phyloP scores from a whole-genome alignment of 2,113 vertebrate species.

The Toxostoma redivivum region DNA sequence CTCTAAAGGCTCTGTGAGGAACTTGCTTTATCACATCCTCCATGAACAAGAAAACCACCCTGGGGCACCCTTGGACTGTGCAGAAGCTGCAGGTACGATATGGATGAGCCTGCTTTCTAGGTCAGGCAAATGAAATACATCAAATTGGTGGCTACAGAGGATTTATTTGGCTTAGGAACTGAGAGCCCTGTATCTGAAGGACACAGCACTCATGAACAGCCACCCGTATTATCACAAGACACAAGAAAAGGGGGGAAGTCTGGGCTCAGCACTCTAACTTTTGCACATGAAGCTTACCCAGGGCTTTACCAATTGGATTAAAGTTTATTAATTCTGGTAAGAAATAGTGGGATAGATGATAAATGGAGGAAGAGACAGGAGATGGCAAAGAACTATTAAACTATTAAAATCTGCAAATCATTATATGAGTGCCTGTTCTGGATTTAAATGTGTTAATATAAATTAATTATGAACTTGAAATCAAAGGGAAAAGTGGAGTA shows the following conservation, averaged over 20 bases:
- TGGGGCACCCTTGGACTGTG: neutral
- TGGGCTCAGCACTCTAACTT: neutral
- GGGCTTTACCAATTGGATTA: neutral
- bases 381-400: neutral
- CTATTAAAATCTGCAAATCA: neutral
- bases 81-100: neutral
- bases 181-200: neutral
- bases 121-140: neutral
- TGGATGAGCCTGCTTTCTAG: neutral
- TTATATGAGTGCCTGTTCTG: neutral
- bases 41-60: neutral
- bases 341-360: neutral
- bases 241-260: neutral
- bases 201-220: neutral
- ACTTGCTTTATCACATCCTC: neutral
- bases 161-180: neutral
- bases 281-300: neutral
- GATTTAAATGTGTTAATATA: conserved; percentile 37
- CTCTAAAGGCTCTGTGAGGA: neutral
- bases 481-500: conserved; percentile 1
- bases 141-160: neutral
- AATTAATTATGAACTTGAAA: conserved; percentile 35
- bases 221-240: neutral
- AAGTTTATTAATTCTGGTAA: neutral
- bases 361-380: neutral